These are phyloP conservation scores for Ailuropoda melanoleuca DNA, from an alignment of 2,113 vertebrate species.

Conservation along the genomic window DNA sequence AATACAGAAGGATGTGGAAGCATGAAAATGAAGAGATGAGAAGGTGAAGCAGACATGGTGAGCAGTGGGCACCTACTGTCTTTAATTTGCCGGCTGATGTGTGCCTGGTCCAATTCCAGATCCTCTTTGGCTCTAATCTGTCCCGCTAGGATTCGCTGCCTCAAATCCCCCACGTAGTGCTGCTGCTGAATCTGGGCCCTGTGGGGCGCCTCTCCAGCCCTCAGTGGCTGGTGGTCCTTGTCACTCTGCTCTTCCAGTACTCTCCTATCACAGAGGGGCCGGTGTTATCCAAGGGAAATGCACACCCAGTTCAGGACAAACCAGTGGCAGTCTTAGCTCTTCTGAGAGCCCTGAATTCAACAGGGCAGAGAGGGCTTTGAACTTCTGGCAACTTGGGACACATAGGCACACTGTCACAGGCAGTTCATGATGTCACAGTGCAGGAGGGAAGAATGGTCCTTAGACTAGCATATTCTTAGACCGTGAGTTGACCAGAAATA, in stretches of 20 bases:
- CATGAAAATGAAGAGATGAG: neutral
- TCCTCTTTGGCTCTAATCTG: slow-evolving; percentile 89
- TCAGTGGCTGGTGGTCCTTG: slow-evolving; percentile 71
- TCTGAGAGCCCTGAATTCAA: neutral
- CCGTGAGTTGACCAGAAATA: slow-evolving; percentile 24
- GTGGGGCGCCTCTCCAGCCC: slow-evolving; percentile 71
- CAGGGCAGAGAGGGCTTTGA: neutral
- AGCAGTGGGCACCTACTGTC: slow-evolving; percentile 86
- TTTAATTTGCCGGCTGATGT: slow-evolving; percentile 85
- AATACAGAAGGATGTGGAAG: slow-evolving; percentile 44
- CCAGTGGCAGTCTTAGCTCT: neutral
- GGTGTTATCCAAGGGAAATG: slow-evolving; percentile 47
- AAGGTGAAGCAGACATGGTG: neutral
- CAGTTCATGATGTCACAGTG: slow-evolving; percentile 68
- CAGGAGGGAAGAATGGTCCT: neutral
- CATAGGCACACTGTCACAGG: slow-evolving; percentile 56
- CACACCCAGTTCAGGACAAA: slow-evolving; percentile 29
- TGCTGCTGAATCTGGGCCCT: slow-evolving; percentile 83
- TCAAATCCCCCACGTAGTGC: slow-evolving; percentile 87
- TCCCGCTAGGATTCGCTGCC: slow-evolving; percentile 89
- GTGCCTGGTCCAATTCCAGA: slow-evolving; percentile 88
- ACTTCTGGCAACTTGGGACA: slow-evolving; percentile 20
- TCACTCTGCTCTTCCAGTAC: slow-evolving; percentile 73
- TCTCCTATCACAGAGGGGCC: slow-evolving; percentile 73
- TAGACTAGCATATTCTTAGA: slow-evolving; percentile 22